phyloP scores from a whole-genome alignment of 2,888 invertebrate genomes.

The Tetragnatha montana region DNA sequence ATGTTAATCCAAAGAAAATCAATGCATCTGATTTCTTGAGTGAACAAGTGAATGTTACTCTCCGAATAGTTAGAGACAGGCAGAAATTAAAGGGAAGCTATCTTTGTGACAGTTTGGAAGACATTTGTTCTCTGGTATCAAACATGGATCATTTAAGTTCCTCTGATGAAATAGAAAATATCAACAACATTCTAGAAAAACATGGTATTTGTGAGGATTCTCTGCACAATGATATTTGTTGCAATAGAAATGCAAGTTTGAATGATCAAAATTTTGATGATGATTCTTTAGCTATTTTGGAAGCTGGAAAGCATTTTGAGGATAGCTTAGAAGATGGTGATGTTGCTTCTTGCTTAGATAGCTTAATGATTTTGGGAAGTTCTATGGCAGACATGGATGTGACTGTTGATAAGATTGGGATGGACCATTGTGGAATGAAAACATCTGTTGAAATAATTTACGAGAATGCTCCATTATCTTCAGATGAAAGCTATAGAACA shows the following conservation, averaged over 20 bases:
- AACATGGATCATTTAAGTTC: slow-evolving; percentile 53
- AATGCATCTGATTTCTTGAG: slow-evolving; percentile 23
- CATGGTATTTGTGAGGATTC: slow-evolving; percentile 51
- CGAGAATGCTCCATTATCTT: slow-evolving; percentile 18
- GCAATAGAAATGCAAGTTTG: slow-evolving; percentile 18
- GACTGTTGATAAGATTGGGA: slow-evolving; percentile 13
- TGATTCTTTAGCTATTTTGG: slow-evolving; percentile 61
- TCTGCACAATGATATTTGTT: slow-evolving; percentile 34
- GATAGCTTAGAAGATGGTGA: slow-evolving; percentile 59
- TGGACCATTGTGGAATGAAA: slow-evolving; percentile 32
- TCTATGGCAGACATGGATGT: slow-evolving; percentile 16
- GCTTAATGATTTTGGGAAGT: slow-evolving; percentile 18
- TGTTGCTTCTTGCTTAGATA: slow-evolving; percentile 1
- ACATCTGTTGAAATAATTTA: slow-evolving; percentile 53
- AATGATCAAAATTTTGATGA: slow-evolving; percentile 61
- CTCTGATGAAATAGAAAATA: slow-evolving; percentile 52
- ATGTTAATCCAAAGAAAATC: slow-evolving; percentile 7
- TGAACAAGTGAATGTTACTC: slow-evolving; percentile 26
- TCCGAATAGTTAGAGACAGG: slow-evolving; percentile 9
- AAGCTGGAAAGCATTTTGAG: slow-evolving; percentile 63
- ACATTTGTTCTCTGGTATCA: slow-evolving; percentile 61
- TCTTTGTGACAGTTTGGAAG: slow-evolving; percentile 62
- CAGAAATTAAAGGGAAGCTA: background rate
- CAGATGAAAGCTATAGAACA: background rate
- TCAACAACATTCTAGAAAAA: slow-evolving; percentile 31